Percentiles rank a stretch among this genome's conserved stretches.
Conservation (phyloP, 2,113 vertebrate species). For the Micronycteris hirsuta region DNA sequence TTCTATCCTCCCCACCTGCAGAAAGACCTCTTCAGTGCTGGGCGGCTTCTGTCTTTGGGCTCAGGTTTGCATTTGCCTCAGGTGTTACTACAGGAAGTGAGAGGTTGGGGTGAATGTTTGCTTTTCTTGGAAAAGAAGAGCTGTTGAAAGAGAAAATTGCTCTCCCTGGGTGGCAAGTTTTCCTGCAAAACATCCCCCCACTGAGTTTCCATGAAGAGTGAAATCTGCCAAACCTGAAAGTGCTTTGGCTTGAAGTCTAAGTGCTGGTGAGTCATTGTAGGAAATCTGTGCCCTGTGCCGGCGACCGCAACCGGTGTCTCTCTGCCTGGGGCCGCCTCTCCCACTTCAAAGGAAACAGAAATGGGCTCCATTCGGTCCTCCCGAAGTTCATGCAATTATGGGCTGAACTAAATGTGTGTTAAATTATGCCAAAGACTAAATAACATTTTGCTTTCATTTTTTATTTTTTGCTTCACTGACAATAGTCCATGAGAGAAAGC, state of each 20-base stretch:
- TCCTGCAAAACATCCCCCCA: background rate
- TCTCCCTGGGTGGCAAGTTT: slow-evolving; percentile 28
- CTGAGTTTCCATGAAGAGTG: slow-evolving; percentile 25
- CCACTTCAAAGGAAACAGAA: slow-evolving; percentile 47
- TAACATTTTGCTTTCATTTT: slow-evolving; percentile 54
- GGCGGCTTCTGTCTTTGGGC: background rate
- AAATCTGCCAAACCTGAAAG: slow-evolving; percentile 5
- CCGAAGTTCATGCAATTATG: slow-evolving; percentile 43
- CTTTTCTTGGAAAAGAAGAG: slow-evolving; percentile 38
- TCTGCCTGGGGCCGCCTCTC: background rate
- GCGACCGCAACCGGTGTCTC: too few relatives aligned
- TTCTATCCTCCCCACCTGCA: background rate
- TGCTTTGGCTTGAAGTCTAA: slow-evolving; percentile 16
- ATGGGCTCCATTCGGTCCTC: slow-evolving; percentile 34
- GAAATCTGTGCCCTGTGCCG: too few relatives aligned
- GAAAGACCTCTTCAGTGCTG: background rate
- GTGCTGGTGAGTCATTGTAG: background rate
- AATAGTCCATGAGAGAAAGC: slow-evolving; percentile 65
- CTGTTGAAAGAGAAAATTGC: slow-evolving; percentile 37
- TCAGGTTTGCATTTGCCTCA: background rate
- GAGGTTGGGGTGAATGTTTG: background rate
- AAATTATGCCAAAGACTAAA: slow-evolving; percentile 49
- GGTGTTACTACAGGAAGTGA: background rate
- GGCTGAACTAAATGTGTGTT: slow-evolving; percentile 53
- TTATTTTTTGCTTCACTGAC: slow-evolving; percentile 68